Base-by-base conservation (phyloP, 2,797 vertebrate species). In the Microctenopoma steveboyesi region DNA sequence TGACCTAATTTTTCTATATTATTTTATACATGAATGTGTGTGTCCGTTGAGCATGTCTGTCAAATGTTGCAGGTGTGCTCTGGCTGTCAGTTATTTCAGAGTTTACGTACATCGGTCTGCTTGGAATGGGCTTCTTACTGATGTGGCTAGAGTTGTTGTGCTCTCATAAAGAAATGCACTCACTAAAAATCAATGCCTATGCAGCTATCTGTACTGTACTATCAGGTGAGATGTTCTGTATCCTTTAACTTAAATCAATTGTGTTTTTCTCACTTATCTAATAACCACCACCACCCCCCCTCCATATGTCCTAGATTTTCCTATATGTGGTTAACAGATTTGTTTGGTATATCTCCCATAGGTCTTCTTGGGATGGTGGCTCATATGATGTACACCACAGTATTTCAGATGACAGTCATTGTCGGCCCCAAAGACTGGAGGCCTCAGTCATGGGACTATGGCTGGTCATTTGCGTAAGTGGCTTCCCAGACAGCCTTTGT, bases 361-460 rank as follows among this genome's bases (percentile, higher is more conserved):
- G 94, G 94, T 69, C 91, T 95, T 64, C 87, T 95, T 57, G 94
- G 94, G 72, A 95, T 95, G 94, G 93, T 95, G 69, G 94, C 94
- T 64, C 94, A 95, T 48, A 95, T 95, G 94, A 95, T 95, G 94
- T 95, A 81, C 87, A 95, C 94, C 60, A 95, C 94, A 1, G 94
- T 95, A 5, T 95, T 95, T 86, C 94, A 95, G 84, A 92, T 95
- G 90, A 95, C 94, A 1, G 93, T 95, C 40, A 95, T 94, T 13
- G 91, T 95, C n/a, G 94, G 94, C 11, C 94, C 94, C 14, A 95
- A 95, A 88, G 94, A 95, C 86, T 95, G 94, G 94, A 92, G 94
- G 71, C 94, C 94, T 76, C 94, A 95, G 84, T 89, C 91, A 6
- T 92, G 93, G 91, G 93, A 92, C 68, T 93, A 92, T 0, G 91